A percentile compares a stretch with the other conserved stretches of the same genome.
phyloP scores from a whole-genome alignment of 2,113 vertebrate genomes.

The Trematocara stigmaticum region DNA sequence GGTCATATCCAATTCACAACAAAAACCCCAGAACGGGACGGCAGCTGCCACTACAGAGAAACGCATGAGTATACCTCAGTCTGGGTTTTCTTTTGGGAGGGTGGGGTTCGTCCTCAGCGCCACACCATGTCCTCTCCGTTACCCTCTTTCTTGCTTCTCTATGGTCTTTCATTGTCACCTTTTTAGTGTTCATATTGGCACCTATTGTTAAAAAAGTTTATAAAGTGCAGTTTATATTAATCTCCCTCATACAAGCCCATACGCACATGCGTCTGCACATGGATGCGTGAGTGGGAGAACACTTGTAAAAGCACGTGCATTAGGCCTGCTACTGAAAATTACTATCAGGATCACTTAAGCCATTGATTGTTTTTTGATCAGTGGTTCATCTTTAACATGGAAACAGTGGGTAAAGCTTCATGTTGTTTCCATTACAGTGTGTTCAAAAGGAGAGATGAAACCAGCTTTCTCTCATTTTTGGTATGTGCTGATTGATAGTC shows the following conservation, averaged over 20 bases:
- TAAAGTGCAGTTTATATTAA: not conserved
- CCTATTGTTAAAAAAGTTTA: not conserved
- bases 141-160: not conserved
- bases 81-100: not conserved
- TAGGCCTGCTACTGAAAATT: not conserved
- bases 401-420: not conserved
- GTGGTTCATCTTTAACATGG: not conserved
- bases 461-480: not conserved
- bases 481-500: not conserved
- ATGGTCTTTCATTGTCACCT: not conserved
- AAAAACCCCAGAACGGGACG: not conserved
- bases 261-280: not conserved
- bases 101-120: not conserved
- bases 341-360: not conserved
- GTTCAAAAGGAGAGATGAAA: not conserved
- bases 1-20: constrained; percentile 45
- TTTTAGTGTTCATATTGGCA: not conserved
- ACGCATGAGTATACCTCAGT: not conserved
- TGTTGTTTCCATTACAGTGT: not conserved
- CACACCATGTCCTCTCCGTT: not conserved
- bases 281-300: not conserved
- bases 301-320: not conserved
- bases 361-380: not conserved
- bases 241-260: not conserved
- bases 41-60: constrained; percentile 16